These are phyloP conservation scores for Solenopsis fugax DNA, from an alignment of 1,140 invertebrate genomes.

Conservation along the genomic window DNA sequence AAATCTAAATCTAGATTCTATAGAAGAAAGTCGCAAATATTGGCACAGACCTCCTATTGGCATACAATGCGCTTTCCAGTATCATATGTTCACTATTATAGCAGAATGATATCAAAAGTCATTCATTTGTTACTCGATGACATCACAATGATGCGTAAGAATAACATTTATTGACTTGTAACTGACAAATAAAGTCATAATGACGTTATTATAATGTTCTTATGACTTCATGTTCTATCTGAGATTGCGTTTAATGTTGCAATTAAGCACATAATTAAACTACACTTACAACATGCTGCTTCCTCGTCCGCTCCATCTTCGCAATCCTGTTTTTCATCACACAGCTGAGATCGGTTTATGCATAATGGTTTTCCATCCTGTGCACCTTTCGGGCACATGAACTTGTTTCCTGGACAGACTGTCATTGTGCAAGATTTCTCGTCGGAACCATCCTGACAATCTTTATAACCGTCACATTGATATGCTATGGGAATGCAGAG, in stretches of 20 bases:
- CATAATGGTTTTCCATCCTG: constrained; percentile 92
- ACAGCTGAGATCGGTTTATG: constrained; percentile 95
- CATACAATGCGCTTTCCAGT: no score
- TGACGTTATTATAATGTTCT: no score
- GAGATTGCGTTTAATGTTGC: background rate
- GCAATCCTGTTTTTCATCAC: constrained; percentile 96
- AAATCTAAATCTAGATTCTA: background rate
- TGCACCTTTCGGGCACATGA: constrained; percentile 93
- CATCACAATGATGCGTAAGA: no score
- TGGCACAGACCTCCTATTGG: no score
- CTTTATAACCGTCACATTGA: constrained; percentile 93
- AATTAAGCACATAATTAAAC: background rate
- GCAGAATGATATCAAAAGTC: no score
- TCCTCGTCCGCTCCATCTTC: constrained; percentile 96
- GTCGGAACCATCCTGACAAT: constrained; percentile 95
- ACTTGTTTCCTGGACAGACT: constrained; percentile 96
- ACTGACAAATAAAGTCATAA: no score
- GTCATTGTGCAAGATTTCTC: constrained; percentile 96
- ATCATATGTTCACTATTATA: no score
- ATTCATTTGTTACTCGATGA: no score
- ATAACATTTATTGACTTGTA: no score
- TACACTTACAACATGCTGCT: constrained; percentile 93
- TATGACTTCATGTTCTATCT: no score
- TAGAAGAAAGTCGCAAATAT: no score
- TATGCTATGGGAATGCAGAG: constrained; percentile 95